A percentile compares a stretch with the other conserved stretches of the same genome.
phyloP scores from a whole-genome alignment of 2,113 vertebrate species.

The human (Homo sapiens) region DNA sequence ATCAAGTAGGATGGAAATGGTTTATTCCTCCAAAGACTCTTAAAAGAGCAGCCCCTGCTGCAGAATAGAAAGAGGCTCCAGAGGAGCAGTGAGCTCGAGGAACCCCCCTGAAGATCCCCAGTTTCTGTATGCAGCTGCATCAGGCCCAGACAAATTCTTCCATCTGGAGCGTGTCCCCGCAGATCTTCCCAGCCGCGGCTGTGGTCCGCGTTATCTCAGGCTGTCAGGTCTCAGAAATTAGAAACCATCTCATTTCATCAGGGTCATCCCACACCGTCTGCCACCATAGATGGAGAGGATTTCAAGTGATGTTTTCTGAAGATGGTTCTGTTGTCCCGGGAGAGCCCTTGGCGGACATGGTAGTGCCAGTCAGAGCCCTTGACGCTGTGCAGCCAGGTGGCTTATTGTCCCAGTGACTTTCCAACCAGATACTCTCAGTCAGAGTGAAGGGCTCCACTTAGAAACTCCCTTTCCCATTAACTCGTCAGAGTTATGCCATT shows the following conservation, averaged over 20 bases:
- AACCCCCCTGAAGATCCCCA: neutral
- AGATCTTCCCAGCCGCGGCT: fast-evolving
- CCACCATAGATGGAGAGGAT: fast-evolving
- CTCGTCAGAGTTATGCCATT: neutral
- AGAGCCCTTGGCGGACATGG: fast-evolving
- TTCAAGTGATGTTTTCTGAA: neutral
- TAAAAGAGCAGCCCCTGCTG: neutral
- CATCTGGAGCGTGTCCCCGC: fast-evolving
- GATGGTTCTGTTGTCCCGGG: fast-evolving
- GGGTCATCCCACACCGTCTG: neutral
- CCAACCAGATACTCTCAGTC: neutral
- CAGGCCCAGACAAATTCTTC: neutral
- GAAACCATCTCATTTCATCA: neutral
- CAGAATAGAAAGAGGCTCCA: fast-evolving
- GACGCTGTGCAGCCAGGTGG: too few species aligned
- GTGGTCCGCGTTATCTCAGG: fast-evolving
- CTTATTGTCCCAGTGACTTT: neutral
- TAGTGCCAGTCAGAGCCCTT: fast-evolving
- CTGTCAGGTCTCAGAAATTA: neutral
- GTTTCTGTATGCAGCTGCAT: fast-evolving
- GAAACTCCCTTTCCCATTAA: neutral
- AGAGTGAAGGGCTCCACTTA: neutral
- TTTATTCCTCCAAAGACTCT: neutral
- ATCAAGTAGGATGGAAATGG: neutral
- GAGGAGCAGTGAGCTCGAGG: neutral